A percentile compares a stretch with the other conserved stretches of the same genome.
Conservation (phyloP, 2,888 invertebrate species). For the Idaea dimidiata region DNA sequence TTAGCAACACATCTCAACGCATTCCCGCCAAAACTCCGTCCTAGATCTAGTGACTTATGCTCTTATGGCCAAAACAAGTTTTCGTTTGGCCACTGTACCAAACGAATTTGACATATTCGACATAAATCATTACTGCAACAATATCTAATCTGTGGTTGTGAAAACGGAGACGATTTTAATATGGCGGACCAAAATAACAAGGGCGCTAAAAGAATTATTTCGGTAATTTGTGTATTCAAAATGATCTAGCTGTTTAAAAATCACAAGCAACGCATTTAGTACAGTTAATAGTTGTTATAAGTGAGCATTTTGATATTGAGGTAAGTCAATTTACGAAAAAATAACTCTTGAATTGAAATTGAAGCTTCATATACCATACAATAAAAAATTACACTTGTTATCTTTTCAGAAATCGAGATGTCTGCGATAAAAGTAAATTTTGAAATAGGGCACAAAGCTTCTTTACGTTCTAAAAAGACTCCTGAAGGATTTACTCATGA, state of each 20-base stretch:
- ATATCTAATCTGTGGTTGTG: conserved; percentile 16
- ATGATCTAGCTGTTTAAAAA: conserved; percentile 35
- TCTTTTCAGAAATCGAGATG: conserved; percentile 46
- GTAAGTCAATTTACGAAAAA: conserved; percentile 32
- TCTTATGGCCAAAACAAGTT: too few species aligned
- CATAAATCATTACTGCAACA: neutral
- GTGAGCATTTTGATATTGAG: conserved; percentile 29
- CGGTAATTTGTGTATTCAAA: conserved; percentile 39
- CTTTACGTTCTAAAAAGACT: conserved; percentile 89
- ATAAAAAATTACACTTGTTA: neutral
- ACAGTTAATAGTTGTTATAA: conserved; percentile 31
- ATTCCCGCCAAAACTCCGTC: too few species aligned
- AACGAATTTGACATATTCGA: neutral
- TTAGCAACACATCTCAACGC: too few species aligned
- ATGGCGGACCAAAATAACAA: conserved; percentile 80
- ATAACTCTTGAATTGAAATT: conserved; percentile 18
- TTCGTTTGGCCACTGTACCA: neutral
- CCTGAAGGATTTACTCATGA: conserved; percentile 97
- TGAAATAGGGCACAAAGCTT: conserved; percentile 96
- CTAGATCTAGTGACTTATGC: too few species aligned
- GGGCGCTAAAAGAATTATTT: conserved; percentile 77
- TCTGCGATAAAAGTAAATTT: conserved; percentile 85
- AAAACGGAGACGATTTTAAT: conserved; percentile 44
- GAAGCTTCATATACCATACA: conserved; percentile 21
- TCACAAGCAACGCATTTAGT: conserved; percentile 35